Evolutionary conservation across 2,888 invertebrate species (phyloP).

Genomic region (Xylota sylvarum): DNA sequence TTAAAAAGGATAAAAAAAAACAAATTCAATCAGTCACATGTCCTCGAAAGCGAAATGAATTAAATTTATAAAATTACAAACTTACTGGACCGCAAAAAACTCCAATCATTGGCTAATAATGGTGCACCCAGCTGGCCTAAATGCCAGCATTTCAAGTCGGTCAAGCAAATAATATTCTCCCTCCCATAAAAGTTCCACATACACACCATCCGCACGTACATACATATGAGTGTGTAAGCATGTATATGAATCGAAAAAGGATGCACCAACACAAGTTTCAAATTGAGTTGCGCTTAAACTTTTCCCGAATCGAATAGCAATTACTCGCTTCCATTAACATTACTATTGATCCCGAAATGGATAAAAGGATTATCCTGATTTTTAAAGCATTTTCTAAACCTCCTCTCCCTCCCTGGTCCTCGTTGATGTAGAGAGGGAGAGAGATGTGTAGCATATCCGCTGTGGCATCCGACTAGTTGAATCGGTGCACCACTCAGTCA

Average conservation of each 20-base stretch:
- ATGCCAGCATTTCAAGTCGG: constrained; percentile 28
- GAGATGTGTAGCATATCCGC: not conserved
- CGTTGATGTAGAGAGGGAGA: not conserved
- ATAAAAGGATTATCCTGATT: constrained; percentile 47
- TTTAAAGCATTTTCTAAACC: constrained; percentile 47
- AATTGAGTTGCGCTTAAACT: not conserved
- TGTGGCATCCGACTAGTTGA: constrained; percentile 33
- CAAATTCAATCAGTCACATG: not conserved
- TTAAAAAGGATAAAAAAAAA: not conserved
- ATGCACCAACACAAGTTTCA: not conserved
- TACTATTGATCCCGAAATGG: constrained; percentile 46
- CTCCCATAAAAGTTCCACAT: constrained; percentile 4
- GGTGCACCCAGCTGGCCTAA: constrained; percentile 12
- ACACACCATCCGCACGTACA: too few relatives aligned
- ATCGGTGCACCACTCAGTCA: constrained; percentile 10
- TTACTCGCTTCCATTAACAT: constrained; percentile 49
- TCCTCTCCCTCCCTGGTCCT: not conserved
- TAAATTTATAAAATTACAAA: constrained; percentile 15
- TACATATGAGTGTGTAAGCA: too few relatives aligned
- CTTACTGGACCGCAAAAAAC: constrained; percentile 12
- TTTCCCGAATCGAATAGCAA: constrained; percentile 38
- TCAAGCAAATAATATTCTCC: constrained; percentile 28
- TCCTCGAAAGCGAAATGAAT: not conserved
- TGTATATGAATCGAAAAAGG: not conserved
- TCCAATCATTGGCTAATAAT: constrained; percentile 35